These are phyloP conservation scores for Cepaea nemoralis DNA, from an alignment of 1,140 invertebrate genomes.

Conservation along the genomic window DNA sequence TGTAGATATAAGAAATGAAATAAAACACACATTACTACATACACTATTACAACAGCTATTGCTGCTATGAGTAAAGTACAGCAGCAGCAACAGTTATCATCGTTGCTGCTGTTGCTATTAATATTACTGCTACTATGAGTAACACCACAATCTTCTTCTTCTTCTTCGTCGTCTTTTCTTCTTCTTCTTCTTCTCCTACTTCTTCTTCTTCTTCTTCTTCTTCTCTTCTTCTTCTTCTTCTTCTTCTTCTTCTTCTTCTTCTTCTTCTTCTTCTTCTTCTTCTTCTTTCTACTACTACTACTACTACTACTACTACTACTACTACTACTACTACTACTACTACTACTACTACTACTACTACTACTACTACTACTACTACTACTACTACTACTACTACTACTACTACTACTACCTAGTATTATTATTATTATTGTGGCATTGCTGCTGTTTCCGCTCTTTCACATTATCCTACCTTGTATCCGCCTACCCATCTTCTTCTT, in stretches of 20 bases:
- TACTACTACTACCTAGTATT: too few relatives aligned
- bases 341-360: constrained; percentile 34
- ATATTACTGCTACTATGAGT: constrained; percentile 4
- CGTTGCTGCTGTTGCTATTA: neutral
- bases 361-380: constrained; percentile 20
- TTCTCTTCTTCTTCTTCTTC: neutral
- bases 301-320: neutral
- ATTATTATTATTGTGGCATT: neutral
- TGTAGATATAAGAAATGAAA: neutral
- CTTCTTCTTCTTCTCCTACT: neutral
- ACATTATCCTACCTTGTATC: too few relatives aligned
- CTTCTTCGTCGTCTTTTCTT: too few relatives aligned
- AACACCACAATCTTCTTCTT: too few relatives aligned
- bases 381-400: constrained; percentile 25
- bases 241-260: too few relatives aligned
- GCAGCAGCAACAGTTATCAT: too few relatives aligned
- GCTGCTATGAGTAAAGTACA: neutral
- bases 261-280: neutral
- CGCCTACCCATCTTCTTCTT: too few relatives aligned
- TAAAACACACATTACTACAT: too few relatives aligned
- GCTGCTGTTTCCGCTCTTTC: too few relatives aligned
- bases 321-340: neutral
- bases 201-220: neutral
- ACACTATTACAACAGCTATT: neutral
- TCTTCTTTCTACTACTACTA: neutral